Evolutionary conservation across 2,797 vertebrate genomes (phyloP), one percentile per base, ranked within the genome.

Genomic region (Limosa lapponica): DNA sequence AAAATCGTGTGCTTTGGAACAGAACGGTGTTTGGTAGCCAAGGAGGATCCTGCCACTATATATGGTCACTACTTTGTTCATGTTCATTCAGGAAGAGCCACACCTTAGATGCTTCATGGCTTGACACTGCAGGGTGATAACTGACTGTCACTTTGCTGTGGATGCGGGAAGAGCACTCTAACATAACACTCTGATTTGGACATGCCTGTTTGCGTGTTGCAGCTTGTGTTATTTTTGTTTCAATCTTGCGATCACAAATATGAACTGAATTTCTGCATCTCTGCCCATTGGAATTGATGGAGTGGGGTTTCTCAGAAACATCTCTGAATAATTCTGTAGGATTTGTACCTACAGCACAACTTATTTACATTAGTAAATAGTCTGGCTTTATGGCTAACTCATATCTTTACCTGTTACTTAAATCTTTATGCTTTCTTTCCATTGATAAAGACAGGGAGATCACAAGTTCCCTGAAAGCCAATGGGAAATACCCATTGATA

Each of bases 71-170:
- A 5, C 81, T 87, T 74, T 85, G 32, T 89, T 94, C 65, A 2
- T 54, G 81, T 80, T 93, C 24, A 23, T 91, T 91, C 59, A 72
- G 78, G 87, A 92, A 92, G 90, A 93, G 39, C 83, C 93, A 71
- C 94, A 59, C 92, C 94, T 96, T 77, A 59, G 82, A 34, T 2
- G 4, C 34, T 90, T 65, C 8, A 8, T n/a, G 61, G 57, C 24
- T 94, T 81, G 78, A 65, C 57, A 51, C 41, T 32, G 20, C 32
- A 43, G 67, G 48, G 48, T 65, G 84, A 80, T 87, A 94, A 73
- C 55, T 72, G 79, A 13, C 44, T 93, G 92, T 90, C 61, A 32
- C 79, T 93, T 82, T 82, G 44, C 59, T 0, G 3, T 28, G 18
- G 49, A n/a, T 51, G 64, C 91, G 84, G 82, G 57, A 93, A 1